phyloP scores from a whole-genome alignment of 2,113 vertebrate species.

The Corydoras sp. region DNA sequence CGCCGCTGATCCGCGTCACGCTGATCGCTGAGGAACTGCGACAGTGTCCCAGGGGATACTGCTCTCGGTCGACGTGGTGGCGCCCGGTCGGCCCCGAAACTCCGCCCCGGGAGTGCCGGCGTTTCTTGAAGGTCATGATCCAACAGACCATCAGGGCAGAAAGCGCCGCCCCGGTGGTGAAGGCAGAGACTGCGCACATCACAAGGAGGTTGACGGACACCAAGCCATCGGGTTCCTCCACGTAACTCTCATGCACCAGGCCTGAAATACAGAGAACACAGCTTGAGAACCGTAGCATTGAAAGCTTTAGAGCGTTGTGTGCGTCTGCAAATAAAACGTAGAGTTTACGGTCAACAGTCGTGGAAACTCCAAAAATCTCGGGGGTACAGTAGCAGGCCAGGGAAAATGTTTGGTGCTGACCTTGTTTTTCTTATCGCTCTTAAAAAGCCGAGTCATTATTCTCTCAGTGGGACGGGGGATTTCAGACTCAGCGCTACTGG shows the following conservation, averaged over 20 bases:
- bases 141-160: constrained; percentile 91
- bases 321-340: too few species aligned
- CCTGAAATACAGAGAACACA: constrained; percentile 53
- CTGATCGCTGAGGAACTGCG: constrained; percentile 85
- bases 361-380: too few species aligned
- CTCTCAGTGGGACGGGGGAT: constrained; percentile 44
- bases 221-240: constrained; percentile 82
- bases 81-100: constrained; percentile 62
- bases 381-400: too few species aligned
- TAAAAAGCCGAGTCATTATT: constrained; percentile 44
- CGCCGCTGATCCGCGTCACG: constrained; percentile 78
- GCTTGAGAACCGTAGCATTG: not conserved
- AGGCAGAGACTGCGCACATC: constrained; percentile 87
- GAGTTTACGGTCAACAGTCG: too few species aligned
- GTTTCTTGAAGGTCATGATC: constrained; percentile 86
- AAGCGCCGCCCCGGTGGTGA: constrained; percentile 85
- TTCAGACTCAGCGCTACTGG: constrained; percentile 45
- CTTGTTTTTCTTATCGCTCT: constrained; percentile 32
- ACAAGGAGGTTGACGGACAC: constrained; percentile 92
- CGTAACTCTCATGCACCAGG: constrained; percentile 81
- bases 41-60: constrained; percentile 76
- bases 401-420: too few species aligned
- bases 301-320: too few species aligned
- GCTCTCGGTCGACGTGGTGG: constrained; percentile 82
- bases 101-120: constrained; percentile 58